Evolutionary conservation across 2,113 vertebrate species (phyloP), one percentile per base, ranked within the genome.

Genomic region (Caracal caracal): DNA sequence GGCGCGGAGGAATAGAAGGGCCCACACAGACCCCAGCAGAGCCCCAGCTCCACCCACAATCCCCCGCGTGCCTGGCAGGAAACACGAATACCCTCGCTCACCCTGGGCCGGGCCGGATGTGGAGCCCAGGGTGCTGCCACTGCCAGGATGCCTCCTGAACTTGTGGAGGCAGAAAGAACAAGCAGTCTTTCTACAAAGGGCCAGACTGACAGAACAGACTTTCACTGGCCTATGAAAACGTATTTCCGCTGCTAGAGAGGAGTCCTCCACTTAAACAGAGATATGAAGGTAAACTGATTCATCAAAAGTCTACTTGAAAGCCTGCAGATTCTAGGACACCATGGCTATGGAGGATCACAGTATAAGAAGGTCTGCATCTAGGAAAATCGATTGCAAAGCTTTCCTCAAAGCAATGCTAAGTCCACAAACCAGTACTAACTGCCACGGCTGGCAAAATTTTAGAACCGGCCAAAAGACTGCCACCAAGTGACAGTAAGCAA

Each of bases 1-100:
- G 17, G 49, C 9, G 37, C 88, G 20, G 15, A 17, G 16, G 24
- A 63, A 37, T 0, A 65, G 24, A 59, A 53, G 30, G n/a, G 9
- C 24, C 33, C 35, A 78, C 22, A 7, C 17, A 81, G 70, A 63
- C 19, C 59, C 33, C 0, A 1, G 68, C 22, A 43, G 4, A 30
- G 37, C 6, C 43, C 59, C 10, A 40, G 40, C 10, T 6, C 5
- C n/a, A 43, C 40, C 70, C 81, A 20, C 33, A 33, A 5, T 17
- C 24, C 66, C 49, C 49, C 12, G 49, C 12, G 49, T 65, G 83
- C 59, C 49, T 30, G 37, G 4, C n/a, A 2, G 33, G 35, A 8
- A 3, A 2, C 26, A 22, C 0, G 0, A 43, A 49, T 9, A 3
- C 0, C 40, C 26, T 9, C 20, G 0, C 11, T 2, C 65, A 8